Conservation (phyloP, 2,888 invertebrate species). For the Tholera decimalis region DNA sequence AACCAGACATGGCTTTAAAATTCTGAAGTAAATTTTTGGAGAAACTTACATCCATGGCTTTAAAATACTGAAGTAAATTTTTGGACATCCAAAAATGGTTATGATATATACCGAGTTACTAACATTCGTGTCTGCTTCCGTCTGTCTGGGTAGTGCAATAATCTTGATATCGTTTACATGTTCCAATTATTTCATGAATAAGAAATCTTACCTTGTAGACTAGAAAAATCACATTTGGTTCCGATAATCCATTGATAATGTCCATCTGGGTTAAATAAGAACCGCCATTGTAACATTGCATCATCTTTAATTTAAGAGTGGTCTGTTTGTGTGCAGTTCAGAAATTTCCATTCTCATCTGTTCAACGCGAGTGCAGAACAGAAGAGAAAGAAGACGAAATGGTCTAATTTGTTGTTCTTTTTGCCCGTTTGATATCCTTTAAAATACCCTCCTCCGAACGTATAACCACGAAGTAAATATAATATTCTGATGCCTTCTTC, state of each 20-base stretch:
- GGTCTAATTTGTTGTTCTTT: conserved; percentile 17
- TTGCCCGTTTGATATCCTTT: conserved; percentile 6
- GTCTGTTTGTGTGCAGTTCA: conserved; percentile 12
- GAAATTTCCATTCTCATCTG: conserved; percentile 26
- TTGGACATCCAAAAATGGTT: background rate
- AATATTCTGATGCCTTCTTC: conserved; percentile 4
- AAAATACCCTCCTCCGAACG: background rate
- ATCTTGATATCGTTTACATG: background rate
- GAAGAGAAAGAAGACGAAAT: no score
- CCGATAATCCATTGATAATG: conserved; percentile 9
- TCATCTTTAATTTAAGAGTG: conserved; percentile 62
- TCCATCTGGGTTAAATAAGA: conserved; percentile 13
- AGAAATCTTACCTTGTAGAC: background rate
- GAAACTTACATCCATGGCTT: no score
- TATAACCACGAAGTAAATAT: no score
- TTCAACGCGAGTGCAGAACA: no score
- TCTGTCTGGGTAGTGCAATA: background rate
- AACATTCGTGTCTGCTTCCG: background rate
- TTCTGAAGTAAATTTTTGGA: background rate
- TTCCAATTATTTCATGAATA: background rate
- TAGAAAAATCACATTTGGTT: conserved; percentile 17
- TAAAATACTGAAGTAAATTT: background rate
- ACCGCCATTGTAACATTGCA: conserved; percentile 26
- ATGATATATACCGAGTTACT: no score
- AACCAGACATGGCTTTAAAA: background rate